Evolutionary conservation across 2,113 vertebrate genomes (phyloP), one percentile per base, ranked within the genome.

Genomic region (Mungos mungo): DNA sequence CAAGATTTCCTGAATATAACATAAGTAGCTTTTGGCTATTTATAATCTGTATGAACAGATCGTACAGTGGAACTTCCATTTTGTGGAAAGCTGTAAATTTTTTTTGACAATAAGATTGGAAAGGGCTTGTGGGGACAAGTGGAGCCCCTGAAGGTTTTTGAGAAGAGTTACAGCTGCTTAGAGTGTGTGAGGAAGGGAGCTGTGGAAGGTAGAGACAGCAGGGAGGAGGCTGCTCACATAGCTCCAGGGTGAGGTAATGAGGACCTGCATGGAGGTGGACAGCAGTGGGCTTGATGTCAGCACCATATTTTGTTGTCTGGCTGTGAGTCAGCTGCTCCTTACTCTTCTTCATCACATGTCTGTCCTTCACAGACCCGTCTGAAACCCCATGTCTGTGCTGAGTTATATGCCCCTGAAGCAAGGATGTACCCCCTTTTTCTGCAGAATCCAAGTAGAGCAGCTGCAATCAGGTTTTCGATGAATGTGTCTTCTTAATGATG

Each of bases 391-490:
- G 7, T 89, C 85, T 76, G 41, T 1, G 29, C 35, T 21, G n/a
- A 81, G 57, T 65, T 94, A 25, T 38, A n/a, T 5, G 35, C 9
- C 27, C 69, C 57, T 8, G 35, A 85, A 31, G 8, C 77, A 76
- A 45, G 47, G 33, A 25, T 66, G 2, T n/a, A 5, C 38, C 14
- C 65, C 27, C 81, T 80, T 23, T 92, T 50, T 94, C 35, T 72
- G 65, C 33, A 65, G 33, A 47, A 21, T 54, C 23, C 38, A 50
- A 5, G 15, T 9, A 12, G 65, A 87, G 15, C 35, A 96, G 16
- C 60, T 95, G 63, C 33, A 95, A 92, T n/a, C 65, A 29, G 35
- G 35, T 52, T 92, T 96, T 87, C 80, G 65, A 66, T 38, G 33
- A 71, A 63, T 90, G 45, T 77, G 41, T 66, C 76, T 95, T 77